Evolutionary conservation across 2,113 vertebrate genomes (phyloP).

Genomic region (Chloroceryle aenea): DNA sequence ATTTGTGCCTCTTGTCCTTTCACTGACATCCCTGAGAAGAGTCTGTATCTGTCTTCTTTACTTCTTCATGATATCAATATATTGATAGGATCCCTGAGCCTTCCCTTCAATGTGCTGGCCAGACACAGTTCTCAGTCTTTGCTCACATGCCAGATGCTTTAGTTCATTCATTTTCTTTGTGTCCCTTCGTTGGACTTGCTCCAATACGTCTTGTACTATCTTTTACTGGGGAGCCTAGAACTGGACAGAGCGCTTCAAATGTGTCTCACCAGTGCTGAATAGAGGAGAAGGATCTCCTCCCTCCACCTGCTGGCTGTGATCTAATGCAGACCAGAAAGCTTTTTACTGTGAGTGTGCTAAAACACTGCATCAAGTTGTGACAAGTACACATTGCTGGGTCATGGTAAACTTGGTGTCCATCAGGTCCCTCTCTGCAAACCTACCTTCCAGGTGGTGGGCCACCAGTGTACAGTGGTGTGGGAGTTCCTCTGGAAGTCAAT

Average conservation of each 20-base stretch:
- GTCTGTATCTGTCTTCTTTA: background rate
- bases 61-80: background rate
- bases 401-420: background rate
- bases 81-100: background rate
- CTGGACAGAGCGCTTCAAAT: background rate
- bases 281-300: background rate
- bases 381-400: background rate
- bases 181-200: background rate
- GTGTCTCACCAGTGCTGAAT: background rate
- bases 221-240: background rate
- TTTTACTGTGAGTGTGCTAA: too few relatives aligned
- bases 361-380: too few relatives aligned
- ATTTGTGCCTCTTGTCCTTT: background rate
- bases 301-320: background rate
- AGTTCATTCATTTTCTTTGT: background rate
- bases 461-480: background rate
- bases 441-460: background rate
- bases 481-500: background rate
- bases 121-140: background rate
- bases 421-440: background rate
- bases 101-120: rapidly evolving
- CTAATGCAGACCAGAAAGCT: background rate
- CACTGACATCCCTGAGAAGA: background rate
- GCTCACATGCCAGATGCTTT: background rate
- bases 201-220: background rate